A percentile compares a stretch with the other conserved stretches of the same genome.
Conservation (phyloP, 2,888 invertebrate genomes). For the Cremastinae sp. region DNA sequence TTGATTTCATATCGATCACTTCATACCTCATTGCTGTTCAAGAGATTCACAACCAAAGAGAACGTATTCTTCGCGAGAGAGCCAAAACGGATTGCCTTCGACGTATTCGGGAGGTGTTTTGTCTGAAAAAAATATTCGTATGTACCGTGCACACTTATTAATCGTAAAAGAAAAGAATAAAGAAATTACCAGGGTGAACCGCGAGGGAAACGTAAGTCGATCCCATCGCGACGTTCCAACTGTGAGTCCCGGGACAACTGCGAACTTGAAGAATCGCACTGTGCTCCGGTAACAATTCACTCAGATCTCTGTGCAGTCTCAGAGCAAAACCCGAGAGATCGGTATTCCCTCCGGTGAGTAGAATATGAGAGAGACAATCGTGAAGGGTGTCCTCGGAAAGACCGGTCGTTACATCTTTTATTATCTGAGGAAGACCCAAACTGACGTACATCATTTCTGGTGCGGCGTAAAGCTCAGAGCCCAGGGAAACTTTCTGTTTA, state of each 20-base stretch:
- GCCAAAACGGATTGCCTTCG: constrained; percentile 79
- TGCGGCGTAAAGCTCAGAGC: constrained; percentile 78
- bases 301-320: constrained; percentile 77
- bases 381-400: constrained; percentile 74
- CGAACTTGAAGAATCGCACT: constrained; percentile 77
- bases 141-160: too few relatives aligned
- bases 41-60: constrained; percentile 79
- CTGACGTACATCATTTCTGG: constrained; percentile 80
- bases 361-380: constrained; percentile 78
- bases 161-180: not conserved
- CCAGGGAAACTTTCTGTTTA: constrained; percentile 77
- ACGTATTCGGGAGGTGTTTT: constrained; percentile 77
- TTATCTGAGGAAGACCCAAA: constrained; percentile 77
- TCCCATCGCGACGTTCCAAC: constrained; percentile 80
- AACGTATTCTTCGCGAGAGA: constrained; percentile 79
- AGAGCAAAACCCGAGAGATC: constrained; percentile 78
- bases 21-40: constrained; percentile 67
- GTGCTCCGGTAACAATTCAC: constrained; percentile 76
- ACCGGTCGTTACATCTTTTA: constrained; percentile 77
- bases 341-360: constrained; percentile 80
- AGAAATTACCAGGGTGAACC: constrained; percentile 75
- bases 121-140: constrained; percentile 65
- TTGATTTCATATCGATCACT: constrained; percentile 3
- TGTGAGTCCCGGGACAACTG: constrained; percentile 77
- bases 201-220: constrained; percentile 78